These are phyloP conservation scores for Cynopterus brachyotis DNA, from an alignment of 2,113 vertebrate genomes.

Conservation along the genomic window DNA sequence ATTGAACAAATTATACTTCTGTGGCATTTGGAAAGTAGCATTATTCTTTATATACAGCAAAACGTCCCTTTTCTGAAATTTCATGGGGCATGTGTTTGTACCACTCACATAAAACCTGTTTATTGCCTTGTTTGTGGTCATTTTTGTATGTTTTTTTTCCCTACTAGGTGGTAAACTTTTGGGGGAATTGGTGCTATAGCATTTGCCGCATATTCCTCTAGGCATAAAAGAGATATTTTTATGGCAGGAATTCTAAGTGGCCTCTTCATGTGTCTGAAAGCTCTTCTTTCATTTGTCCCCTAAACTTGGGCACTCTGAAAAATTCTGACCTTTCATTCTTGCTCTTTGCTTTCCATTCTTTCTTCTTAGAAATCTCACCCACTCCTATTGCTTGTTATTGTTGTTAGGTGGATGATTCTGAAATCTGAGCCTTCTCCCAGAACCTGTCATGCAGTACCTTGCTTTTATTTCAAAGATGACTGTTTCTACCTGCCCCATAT, in stretches of 20 bases:
- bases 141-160: slow-evolving; percentile 16
- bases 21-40: not conserved
- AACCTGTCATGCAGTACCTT: not conserved
- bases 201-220: not conserved
- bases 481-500: not conserved
- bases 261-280: not conserved
- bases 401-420: not conserved
- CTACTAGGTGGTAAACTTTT: not conserved
- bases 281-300: not conserved
- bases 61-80: not conserved
- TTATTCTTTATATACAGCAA: not conserved
- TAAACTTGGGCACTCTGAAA: not conserved
- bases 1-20: not conserved
- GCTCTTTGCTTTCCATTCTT: not conserved
- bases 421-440: not conserved
- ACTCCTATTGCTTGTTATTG: not conserved
- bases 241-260: not conserved
- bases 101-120: not conserved
- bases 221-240: not conserved
- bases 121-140: slow-evolving; percentile 19
- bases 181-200: not conserved
- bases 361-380: not conserved
- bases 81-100: not conserved
- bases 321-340: not conserved
- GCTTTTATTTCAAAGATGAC: not conserved